Conservation (phyloP, 35 echinoderm and acorn worm genomes). For the Ptychodera flava region DNA sequence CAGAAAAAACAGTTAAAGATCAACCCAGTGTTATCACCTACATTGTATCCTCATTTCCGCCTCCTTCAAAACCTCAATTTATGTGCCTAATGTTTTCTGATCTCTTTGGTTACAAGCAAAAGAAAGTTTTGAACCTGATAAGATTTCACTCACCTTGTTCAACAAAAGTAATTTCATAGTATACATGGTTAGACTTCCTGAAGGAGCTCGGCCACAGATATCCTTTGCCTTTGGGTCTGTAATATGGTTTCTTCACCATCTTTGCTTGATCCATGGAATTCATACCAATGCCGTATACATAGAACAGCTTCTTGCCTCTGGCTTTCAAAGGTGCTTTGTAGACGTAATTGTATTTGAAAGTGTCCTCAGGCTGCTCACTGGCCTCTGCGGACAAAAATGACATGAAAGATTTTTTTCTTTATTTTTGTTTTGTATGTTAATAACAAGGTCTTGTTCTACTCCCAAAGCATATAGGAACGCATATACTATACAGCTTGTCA, state of each 20-base stretch:
- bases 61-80: no score
- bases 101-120: no score
- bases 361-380: slow-evolving; percentile 42
- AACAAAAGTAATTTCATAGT: slow-evolving; percentile 71
- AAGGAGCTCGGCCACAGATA: slow-evolving; percentile 95
- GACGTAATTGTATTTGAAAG: slow-evolving; percentile 75
- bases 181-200: slow-evolving; percentile 89
- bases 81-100: no score
- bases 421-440: no score
- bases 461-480: no score
- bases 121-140: no score
- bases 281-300: slow-evolving; percentile 91
- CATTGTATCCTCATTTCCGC: no score
- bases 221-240: slow-evolving; percentile 85
- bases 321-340: slow-evolving; percentile 60
- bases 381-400: slow-evolving; percentile 46
- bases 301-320: slow-evolving; percentile 78
- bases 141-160: slow-evolving; percentile 64
- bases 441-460: no score
- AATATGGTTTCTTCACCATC: slow-evolving; percentile 38
- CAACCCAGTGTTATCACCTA: no score
- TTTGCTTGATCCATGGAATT: slow-evolving; percentile 57
- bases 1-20: no score
- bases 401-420: neutral
- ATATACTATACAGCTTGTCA: no score